Conservation (phyloP, 1,140 invertebrate genomes). For the Drosophila elegans region DNA sequence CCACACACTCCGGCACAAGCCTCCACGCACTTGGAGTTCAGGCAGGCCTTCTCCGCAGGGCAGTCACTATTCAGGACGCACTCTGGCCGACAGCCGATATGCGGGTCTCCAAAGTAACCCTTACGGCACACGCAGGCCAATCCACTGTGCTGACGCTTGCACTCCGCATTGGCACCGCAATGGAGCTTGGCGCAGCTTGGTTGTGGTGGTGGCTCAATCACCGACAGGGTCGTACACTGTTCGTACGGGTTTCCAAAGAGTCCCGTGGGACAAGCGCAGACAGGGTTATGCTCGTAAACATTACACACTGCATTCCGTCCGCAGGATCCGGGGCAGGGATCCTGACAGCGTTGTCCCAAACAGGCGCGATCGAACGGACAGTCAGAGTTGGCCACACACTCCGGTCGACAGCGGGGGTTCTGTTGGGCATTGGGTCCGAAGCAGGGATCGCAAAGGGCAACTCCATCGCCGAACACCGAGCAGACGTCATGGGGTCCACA, state of each 20-base stretch:
- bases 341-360: constrained; percentile 90
- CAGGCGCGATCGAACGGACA: constrained; percentile 92
- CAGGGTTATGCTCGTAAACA: constrained; percentile 90
- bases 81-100: constrained; percentile 90
- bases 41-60: constrained; percentile 88
- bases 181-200: constrained; percentile 89
- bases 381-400: constrained; percentile 91
- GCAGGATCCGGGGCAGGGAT: constrained; percentile 93
- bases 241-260: constrained; percentile 93
- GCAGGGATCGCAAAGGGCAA: constrained; percentile 93
- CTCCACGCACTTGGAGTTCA: constrained; percentile 92
- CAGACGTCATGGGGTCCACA: constrained; percentile 90
- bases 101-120: constrained; percentile 90
- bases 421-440: constrained; percentile 88
- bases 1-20: constrained; percentile 92
- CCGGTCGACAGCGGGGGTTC: constrained; percentile 90
- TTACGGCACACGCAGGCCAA: constrained; percentile 88
- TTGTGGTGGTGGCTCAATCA: constrained; percentile 84
- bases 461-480: constrained; percentile 88
- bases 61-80: constrained; percentile 93
- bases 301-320: constrained; percentile 91
- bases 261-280: constrained; percentile 90
- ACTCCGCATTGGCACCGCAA: constrained; percentile 92
- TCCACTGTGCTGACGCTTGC: constrained; percentile 87
- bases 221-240: constrained; percentile 87